Base-by-base conservation (phyloP, 2,888 invertebrate species). In the Tethea ocularis region DNA sequence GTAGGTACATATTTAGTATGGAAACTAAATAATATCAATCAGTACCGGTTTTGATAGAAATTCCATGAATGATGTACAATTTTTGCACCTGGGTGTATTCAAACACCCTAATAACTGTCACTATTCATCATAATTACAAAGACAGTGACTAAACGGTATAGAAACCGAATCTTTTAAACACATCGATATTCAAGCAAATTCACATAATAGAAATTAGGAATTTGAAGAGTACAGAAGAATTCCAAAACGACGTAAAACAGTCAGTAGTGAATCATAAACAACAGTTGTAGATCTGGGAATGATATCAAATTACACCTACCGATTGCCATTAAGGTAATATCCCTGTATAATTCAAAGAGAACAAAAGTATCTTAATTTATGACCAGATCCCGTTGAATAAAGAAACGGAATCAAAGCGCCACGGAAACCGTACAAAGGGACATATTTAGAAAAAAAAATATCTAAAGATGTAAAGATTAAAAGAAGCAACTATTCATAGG, bases 291-390 rank as follows among this genome's bases (percentile, higher is more conserved):
- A 71, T 76, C 33, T 13, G 13, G 13, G 72, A 83, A 80, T 77
- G 75, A 80, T 91, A 91, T 93, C 91, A 90, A 86, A 88, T 92
- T 90, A 89, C 92, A 85, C 86, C 87, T 89, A 91, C 91, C 91
- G 86, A 88, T 90, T 89, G 88, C 89, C 89, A 91, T 91, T 92
- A 91, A 87, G 82, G 87, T 89, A 89, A 91, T 89, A 89, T 82
- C 82, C 91, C 86, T 87, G 84, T 88, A 91, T 91, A 91, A 90
- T 82, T 92, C 91, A 91, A 90, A 89, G 78, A 83, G 82, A 90
- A 91, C 89, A 89, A 91, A 92, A 90, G 85, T 79, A 88, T 83
- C 76, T 68, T 79, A 91, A 92, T 93, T 92, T 92, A 92, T 88
- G 83, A 75, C 82, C 80, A 80, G 80, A 86, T 88, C 87, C 90